These are phyloP conservation scores for Pseudomyrmex flavicornis DNA, from an alignment of 1,140 invertebrate genomes.

Conservation along the genomic window DNA sequence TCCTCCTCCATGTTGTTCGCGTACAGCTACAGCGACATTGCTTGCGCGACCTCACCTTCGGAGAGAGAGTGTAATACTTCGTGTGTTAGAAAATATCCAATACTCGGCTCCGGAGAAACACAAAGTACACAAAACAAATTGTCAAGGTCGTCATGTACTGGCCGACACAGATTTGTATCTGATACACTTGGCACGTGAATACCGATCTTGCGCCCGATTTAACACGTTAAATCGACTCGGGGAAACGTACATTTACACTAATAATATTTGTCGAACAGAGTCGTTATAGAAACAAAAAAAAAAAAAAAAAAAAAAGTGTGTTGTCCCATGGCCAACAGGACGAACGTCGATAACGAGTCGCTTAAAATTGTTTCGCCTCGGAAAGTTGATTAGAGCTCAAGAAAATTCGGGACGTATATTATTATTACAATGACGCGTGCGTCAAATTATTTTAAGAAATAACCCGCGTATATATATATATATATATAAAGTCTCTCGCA, in stretches of 20 bases:
- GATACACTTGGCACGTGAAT: not conserved
- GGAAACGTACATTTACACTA: not conserved
- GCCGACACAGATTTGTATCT: not conserved
- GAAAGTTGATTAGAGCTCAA: no score
- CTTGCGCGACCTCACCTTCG: not conserved
- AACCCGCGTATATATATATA: no score
- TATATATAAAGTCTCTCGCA: not conserved
- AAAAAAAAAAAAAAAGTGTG: no score
- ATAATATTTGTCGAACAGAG: not conserved
- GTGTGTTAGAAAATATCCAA: not conserved
- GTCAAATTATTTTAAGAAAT: no score
- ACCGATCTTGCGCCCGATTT: not conserved
- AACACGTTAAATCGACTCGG: not conserved
- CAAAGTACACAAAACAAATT: not conserved
- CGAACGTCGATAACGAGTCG: no score
- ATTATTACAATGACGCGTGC: no score
- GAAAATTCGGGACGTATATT: no score
- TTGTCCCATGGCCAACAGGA: no score
- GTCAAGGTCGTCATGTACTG: not conserved
- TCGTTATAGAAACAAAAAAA: no score
- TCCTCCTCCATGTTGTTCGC: conserved; percentile 3
- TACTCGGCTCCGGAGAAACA: conserved; percentile 3
- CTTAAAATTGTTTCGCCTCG: no score
- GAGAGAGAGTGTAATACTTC: no score
- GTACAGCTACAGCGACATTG: not conserved